A percentile compares a stretch with the other conserved stretches of the same genome.
These are phyloP conservation scores for Crocodylus rhombifer DNA, from an alignment of 2,797 vertebrate species.

Conservation along the genomic window DNA sequence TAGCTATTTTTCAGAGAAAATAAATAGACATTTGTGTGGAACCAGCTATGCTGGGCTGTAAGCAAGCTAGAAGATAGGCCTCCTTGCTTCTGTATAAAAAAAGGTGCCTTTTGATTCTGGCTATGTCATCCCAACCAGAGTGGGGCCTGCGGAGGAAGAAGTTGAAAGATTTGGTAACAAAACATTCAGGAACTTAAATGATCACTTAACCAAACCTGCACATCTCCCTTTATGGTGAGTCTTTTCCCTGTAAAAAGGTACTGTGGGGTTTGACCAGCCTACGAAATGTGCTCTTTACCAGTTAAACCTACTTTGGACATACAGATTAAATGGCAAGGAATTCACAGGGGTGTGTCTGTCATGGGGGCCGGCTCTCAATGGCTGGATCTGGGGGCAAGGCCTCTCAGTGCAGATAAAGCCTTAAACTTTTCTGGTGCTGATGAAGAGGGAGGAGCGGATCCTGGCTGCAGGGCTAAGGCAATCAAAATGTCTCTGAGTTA, in stretches of 20 bases:
- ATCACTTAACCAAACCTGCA: background rate
- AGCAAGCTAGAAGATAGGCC: background rate
- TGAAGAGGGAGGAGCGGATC: background rate
- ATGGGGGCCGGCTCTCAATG: background rate
- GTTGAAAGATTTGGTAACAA: fast-evolving
- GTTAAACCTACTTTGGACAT: background rate
- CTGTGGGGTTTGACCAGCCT: fast-evolving
- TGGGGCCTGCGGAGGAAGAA: background rate
- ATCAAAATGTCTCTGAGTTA: too few species aligned
- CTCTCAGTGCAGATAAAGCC: background rate
- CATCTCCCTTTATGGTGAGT: background rate
- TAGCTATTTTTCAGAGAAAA: fast-evolving
- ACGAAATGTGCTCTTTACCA: background rate
- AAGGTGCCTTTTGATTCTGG: background rate
- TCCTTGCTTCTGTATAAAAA: background rate
- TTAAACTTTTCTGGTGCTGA: background rate
- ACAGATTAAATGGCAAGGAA: background rate
- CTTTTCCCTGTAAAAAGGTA: background rate
- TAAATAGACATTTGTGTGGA: background rate
- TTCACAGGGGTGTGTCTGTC: background rate
- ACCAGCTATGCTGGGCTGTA: background rate
- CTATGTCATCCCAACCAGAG: background rate
- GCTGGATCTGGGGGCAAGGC: background rate
- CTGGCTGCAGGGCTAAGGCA: background rate
- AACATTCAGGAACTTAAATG: background rate